Conservation (phyloP, 1,140 invertebrate species). For the Drosophila varians region DNA sequence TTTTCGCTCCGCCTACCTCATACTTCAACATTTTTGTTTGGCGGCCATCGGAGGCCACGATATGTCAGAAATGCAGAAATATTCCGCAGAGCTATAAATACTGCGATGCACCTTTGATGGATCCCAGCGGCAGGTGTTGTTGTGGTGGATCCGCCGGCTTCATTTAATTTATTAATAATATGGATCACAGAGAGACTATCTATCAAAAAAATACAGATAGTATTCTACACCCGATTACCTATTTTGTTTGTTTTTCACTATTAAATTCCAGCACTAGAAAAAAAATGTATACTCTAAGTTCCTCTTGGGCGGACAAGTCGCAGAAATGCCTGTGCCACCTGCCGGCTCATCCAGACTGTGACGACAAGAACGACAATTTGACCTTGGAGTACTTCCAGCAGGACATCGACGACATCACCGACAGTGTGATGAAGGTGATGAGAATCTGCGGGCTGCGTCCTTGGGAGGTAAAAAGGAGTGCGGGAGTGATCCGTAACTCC, state of each 20-base stretch:
- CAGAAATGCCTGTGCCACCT: conserved; percentile 30
- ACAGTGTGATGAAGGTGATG: conserved; percentile 64
- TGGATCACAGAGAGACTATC: not conserved
- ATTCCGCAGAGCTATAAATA: not conserved
- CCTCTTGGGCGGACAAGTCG: not conserved
- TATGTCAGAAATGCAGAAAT: conserved; percentile 16
- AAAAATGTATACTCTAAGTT: not conserved
- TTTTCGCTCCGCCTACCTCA: conserved; percentile 6
- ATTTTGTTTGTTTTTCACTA: no score
- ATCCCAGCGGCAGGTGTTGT: not conserved
- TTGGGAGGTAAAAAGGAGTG: conserved; percentile 48
- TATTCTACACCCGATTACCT: no score
- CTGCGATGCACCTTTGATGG: conserved; percentile 17
- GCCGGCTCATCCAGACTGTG: not conserved
- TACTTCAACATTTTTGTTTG: conserved; percentile 7
- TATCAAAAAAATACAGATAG: no score
- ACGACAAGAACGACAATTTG: not conserved
- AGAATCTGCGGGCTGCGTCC: conserved; percentile 53
- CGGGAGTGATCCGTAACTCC: conserved; percentile 37
- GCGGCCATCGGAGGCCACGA: conserved; percentile 3
- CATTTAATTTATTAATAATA: not conserved
- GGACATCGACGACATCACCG: conserved; percentile 59
- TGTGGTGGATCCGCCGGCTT: not conserved
- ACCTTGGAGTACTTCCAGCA: not conserved
- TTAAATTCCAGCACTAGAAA: no score